Conservation (phyloP, 2,888 invertebrate genomes). For the Augochlorella aurata region DNA sequence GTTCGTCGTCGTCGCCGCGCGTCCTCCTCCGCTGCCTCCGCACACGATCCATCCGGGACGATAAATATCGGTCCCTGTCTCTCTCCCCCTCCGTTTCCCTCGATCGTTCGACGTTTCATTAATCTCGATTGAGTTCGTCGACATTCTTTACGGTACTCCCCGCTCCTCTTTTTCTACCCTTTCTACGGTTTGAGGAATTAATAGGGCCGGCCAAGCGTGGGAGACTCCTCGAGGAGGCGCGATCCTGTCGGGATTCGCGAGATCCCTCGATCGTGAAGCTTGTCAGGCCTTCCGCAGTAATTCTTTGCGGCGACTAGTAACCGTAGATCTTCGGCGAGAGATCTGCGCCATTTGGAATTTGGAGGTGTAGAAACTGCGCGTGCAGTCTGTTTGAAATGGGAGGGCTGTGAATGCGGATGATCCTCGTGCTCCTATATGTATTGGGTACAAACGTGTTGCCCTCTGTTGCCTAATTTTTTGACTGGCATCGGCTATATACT, state of each 20-base stretch:
- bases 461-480: too few relatives aligned
- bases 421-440: too few relatives aligned
- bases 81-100: not conserved
- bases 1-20: not conserved
- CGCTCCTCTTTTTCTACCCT: not conserved
- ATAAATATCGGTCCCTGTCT: conserved; percentile 33
- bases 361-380: too few relatives aligned
- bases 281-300: not conserved
- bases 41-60: conserved; percentile 7
- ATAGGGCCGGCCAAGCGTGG: not conserved
- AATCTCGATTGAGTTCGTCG: conserved; percentile 17
- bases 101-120: conserved; percentile 17
- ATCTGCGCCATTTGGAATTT: too few relatives aligned
- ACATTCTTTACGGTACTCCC: conserved; percentile 9
- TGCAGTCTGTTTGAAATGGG: too few relatives aligned
- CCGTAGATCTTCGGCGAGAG: too few relatives aligned
- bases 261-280: not conserved
- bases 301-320: not conserved
- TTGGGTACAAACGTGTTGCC: too few relatives aligned
- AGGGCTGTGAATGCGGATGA: too few relatives aligned
- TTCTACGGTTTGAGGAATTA: conserved; percentile 1
- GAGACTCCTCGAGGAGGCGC: not conserved
- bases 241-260: not conserved
- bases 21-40: not conserved
- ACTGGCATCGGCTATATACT: too few relatives aligned